Base-by-base conservation (phyloP, 2,113 vertebrate species). In the Alethe diademata region DNA sequence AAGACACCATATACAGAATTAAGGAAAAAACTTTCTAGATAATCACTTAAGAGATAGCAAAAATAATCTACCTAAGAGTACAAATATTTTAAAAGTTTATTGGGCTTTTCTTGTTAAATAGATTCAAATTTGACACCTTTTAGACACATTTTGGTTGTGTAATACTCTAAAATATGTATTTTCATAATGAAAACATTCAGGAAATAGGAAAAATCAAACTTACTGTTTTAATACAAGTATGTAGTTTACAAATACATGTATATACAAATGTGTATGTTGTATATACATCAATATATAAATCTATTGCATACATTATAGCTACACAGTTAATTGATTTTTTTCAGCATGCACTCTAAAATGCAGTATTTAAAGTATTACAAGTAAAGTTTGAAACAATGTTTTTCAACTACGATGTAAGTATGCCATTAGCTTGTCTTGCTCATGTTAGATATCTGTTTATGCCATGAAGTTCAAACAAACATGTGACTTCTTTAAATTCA, bases 401-500 rank as follows among this genome's bases (percentile, higher is more conserved):
- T 93, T 88, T 69, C 75, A 96, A 26, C 86, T 75, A 85, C 60
- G 4, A 36, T 93, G 54, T 89, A 83, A 90, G 75, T 79, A 71
- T 66, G 66, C 66, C 65, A 92, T 90, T 95, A 96, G 95, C 86
- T 92, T 90, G 94, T 96, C 86, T 79, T 94, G 80, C 75, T 96
- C 81, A 25, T 79, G 86, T 95, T 90, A 86, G 86, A 25, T 83
- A 91, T 83, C 92, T 95, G 78, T 93, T 96, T 93, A 93, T 71
- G 92, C 74, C 88, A 95, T 56, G 66, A 90, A 96, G 96, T 96
- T 97, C 96, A 97, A 96, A 92, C 91, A 92, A 95, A 97, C 94
- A 95, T 92, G 94, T 96, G 95, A 95, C 96, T 96, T 96, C 93
- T 97, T 98, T 96, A 97, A 96, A 98, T 98, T 98, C 96, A 93